Base-by-base conservation (phyloP, 2,888 invertebrate species). In the Heliconius hortense region DNA sequence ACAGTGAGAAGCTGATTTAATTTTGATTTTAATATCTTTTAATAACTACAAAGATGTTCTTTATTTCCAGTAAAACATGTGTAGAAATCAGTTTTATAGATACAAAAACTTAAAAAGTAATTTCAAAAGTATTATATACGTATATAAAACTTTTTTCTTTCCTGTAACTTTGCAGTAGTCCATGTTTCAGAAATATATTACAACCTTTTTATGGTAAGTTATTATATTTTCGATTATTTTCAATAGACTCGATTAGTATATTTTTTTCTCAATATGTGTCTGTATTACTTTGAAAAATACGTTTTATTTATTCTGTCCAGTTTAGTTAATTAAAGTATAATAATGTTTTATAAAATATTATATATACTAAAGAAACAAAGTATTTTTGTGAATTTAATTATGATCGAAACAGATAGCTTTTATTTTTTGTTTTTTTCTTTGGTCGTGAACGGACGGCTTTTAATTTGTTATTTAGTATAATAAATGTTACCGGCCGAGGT, bases 21-120 rank as follows among this genome's bases (percentile, higher is more conserved):
- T 13, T 3, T 13, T 4, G 13, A 43, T 43, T 43, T 43, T 15
- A 53, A 24, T 66, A 26, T 26, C 4, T 67, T 39, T 43, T 43
- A 18, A 39, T 28, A 21, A 26, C 43, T 18, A 43, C 5, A 18
- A 15, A 18, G 0, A 5, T 43, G 18, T 43, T 18, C 15, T 43
- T n/a, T 35, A 8, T 48, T 48, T 43, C 2, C 8, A 21, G 1
- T 28, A 66, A 26, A 26, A 67, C 4, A 35, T 73, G 24, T 26
- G 56, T 28, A 26, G n/a, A 79, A 76, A 80, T 80, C 80, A 81
- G 79, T 80, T 82, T 80, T 77, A 75, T 71, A 73, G n/a, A 72
- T 62, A 70, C 64, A 68, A 79, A 84, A 83, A 82, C 80, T 85
- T 81, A 59, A 76, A 80, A 84, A 83, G 83, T 81, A 84, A 83